phyloP scores from a whole-genome alignment of 2,797 vertebrate species.

The Cossypha polioptera region DNA sequence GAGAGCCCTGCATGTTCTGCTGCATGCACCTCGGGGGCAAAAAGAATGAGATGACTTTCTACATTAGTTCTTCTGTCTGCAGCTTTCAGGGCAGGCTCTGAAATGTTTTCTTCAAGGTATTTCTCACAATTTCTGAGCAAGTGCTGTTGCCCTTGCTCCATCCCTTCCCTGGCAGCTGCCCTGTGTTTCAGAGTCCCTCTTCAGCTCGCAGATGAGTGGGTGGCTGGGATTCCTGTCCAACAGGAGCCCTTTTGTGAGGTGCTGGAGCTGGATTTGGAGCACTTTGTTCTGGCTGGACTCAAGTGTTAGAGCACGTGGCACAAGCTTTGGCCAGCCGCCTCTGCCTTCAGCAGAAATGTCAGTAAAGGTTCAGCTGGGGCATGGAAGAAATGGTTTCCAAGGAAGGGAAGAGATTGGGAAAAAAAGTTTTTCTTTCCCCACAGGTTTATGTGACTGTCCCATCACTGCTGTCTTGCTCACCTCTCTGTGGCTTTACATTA shows the following conservation, averaged over 20 bases:
- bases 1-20: not conserved
- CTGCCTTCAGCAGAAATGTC: constrained; percentile 32
- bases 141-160: not conserved
- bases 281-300: constrained; percentile 37
- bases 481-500: not conserved
- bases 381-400: not conserved
- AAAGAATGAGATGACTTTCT: not conserved
- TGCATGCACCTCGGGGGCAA: fast-evolving
- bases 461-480: not conserved
- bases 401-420: not conserved
- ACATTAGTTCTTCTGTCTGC: not conserved
- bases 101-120: not conserved
- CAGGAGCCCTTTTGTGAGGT: constrained; percentile 70
- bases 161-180: constrained; percentile 10
- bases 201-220: constrained; percentile 12
- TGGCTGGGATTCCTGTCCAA: constrained; percentile 44
- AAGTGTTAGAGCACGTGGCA: constrained; percentile 27
- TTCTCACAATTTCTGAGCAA: not conserved
- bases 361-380: not conserved
- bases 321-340: not conserved
- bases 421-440: not conserved
- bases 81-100: not conserved
- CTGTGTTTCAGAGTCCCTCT: not conserved
- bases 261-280: constrained; percentile 30
- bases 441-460: not conserved